Evolutionary conservation across 1,140 invertebrate genomes (phyloP).

Genomic region (Pachyrhynchus sulphureomaculatus): DNA sequence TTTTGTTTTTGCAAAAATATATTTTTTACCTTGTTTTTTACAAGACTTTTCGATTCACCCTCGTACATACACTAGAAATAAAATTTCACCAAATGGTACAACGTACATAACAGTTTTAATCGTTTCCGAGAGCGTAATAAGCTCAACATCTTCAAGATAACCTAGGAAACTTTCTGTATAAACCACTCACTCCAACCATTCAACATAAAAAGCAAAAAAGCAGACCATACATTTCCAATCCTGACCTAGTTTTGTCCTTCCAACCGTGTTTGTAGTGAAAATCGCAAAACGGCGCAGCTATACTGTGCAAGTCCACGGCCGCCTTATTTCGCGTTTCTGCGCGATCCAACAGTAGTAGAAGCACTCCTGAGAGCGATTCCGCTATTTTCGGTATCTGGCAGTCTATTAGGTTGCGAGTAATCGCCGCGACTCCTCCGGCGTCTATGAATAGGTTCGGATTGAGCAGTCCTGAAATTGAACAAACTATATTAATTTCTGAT

Average conservation of each 20-base stretch:
- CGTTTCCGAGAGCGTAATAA: too few species aligned
- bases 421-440: slow-evolving; percentile 79
- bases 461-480: slow-evolving; percentile 66
- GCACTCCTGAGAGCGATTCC: slow-evolving; percentile 82
- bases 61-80: too few species aligned
- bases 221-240: neutral
- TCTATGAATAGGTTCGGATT: slow-evolving; percentile 79
- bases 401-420: slow-evolving; percentile 79
- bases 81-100: too few species aligned
- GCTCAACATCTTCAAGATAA: too few species aligned
- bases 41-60: too few species aligned
- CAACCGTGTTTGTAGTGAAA: slow-evolving; percentile 69
- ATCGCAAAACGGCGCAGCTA: slow-evolving; percentile 91
- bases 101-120: too few species aligned
- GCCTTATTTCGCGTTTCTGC: slow-evolving; percentile 75
- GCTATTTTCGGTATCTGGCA: slow-evolving; percentile 76
- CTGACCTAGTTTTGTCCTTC: slow-evolving; percentile 47
- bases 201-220: slow-evolving; percentile 6
- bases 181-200: neutral
- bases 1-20: too few species aligned
- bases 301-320: slow-evolving; percentile 74
- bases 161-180: too few species aligned
- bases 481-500: too few species aligned
- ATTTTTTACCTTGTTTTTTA: too few species aligned
- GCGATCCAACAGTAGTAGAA: slow-evolving; percentile 85